Evolutionary conservation across 2,113 vertebrate species (phyloP).

Genomic region (Cervus canadensis): DNA sequence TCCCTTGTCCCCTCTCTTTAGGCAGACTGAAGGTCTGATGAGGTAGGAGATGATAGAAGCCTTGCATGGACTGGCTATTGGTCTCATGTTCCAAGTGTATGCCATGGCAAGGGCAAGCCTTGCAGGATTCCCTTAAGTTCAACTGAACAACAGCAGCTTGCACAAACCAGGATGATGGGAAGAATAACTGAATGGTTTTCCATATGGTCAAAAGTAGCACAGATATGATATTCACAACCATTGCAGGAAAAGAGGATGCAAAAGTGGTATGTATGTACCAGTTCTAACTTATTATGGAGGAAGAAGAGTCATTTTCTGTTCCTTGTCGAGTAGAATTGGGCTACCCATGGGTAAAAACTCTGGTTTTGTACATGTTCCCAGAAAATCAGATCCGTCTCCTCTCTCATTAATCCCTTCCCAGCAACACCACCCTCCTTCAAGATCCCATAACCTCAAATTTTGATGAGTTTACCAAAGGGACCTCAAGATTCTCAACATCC

Average conservation of each 20-base stretch:
- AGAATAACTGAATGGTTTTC: background rate
- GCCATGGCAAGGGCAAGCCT: background rate
- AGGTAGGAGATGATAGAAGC: background rate
- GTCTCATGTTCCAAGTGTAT: background rate
- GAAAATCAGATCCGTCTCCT: background rate
- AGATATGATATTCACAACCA: background rate
- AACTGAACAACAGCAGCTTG: background rate
- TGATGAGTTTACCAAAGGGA: background rate
- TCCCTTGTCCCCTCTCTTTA: background rate
- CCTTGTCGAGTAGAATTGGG: background rate
- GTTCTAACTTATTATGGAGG: background rate
- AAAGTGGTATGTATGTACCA: background rate
- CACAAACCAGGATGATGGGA: too few relatives aligned
- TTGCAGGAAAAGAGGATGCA: background rate
- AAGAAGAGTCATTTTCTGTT: background rate
- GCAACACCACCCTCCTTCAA: too few relatives aligned
- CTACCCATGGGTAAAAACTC: background rate
- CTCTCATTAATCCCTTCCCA: background rate
- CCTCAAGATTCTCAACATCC: background rate
- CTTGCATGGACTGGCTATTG: background rate
- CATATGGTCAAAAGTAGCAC: background rate
- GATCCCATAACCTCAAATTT: background rate
- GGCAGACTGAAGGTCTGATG: background rate
- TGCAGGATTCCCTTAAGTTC: too few relatives aligned
- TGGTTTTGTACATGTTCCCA: background rate